phyloP scores from a whole-genome alignment of 2,113 vertebrate genomes.

The Misgurnus anguillicaudatus region DNA sequence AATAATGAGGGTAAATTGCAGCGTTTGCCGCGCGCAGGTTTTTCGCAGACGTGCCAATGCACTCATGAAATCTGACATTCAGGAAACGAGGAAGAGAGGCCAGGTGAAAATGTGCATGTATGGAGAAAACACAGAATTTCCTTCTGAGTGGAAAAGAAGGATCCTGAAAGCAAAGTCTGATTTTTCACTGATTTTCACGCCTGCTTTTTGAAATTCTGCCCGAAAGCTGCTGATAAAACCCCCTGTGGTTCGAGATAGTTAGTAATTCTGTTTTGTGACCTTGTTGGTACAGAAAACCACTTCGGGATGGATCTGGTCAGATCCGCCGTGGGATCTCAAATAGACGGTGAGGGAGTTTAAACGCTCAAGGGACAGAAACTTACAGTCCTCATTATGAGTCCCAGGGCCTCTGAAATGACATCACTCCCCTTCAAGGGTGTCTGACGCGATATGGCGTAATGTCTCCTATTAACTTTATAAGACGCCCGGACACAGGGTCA shows the following conservation, averaged over 20 bases:
- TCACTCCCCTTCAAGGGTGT: slow-evolving; percentile 12
- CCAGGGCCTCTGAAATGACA: slow-evolving; percentile 13
- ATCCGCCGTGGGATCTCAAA: background rate
- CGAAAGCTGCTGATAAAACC: background rate
- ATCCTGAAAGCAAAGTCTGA: too few relatives aligned
- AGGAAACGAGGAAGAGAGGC: background rate
- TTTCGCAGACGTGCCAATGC: background rate
- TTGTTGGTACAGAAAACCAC: background rate
- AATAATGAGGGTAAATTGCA: slow-evolving; percentile 12
- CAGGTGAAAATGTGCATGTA: background rate
- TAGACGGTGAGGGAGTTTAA: background rate
- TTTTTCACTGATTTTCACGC: background rate
- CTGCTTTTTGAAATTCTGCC: background rate
- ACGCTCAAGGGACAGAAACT: background rate
- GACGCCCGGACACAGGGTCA: background rate
- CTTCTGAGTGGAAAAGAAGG: background rate
- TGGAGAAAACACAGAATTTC: background rate
- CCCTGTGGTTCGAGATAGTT: background rate
- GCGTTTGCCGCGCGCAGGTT: background rate
- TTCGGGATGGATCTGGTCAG: background rate
- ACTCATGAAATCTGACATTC: background rate
- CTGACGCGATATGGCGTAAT: slow-evolving; percentile 16
- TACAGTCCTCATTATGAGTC: slow-evolving; percentile 10
- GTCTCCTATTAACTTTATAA: slow-evolving; percentile 27
- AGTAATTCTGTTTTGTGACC: background rate